phyloP scores from a whole-genome alignment of 2,797 vertebrate species.

The Chromis chromis region DNA sequence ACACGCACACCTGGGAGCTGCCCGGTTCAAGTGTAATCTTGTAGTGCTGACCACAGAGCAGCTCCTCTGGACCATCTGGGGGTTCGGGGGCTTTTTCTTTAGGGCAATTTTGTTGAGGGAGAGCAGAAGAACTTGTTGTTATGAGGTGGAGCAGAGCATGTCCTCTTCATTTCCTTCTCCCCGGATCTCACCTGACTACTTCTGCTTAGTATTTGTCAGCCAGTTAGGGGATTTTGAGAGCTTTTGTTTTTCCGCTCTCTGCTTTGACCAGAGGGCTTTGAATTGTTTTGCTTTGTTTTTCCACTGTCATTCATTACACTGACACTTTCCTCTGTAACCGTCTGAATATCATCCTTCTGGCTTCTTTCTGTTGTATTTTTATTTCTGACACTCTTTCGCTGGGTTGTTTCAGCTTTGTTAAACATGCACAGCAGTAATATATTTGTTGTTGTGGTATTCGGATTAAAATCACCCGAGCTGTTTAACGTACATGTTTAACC shows the following conservation, averaged over 20 bases:
- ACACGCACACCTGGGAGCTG: slow-evolving; percentile 41
- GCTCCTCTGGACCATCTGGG: slow-evolving; percentile 30
- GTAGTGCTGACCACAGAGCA: slow-evolving; percentile 36
- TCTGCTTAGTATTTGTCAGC: slow-evolving; percentile 6
- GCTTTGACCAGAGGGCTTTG: slow-evolving; percentile 1
- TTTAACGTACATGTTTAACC: too few relatives aligned
- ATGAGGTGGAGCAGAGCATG: slow-evolving; percentile 6
- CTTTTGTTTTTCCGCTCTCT: slow-evolving; percentile 7
- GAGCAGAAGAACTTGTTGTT: slow-evolving; percentile 6
- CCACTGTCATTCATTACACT: not conserved
- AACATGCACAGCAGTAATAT: not conserved
- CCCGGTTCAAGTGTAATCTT: slow-evolving; percentile 62
- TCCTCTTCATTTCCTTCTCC: slow-evolving; percentile 36
- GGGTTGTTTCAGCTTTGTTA: too few relatives aligned
- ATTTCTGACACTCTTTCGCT: not conserved
- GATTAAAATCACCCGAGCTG: not conserved
- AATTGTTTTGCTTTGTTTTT: not conserved
- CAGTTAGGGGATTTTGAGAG: slow-evolving; percentile 7
- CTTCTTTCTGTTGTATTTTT: not conserved
- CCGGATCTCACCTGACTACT: slow-evolving; percentile 17
- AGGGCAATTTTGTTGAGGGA: slow-evolving; percentile 36
- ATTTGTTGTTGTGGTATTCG: not conserved
- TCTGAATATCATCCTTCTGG: not conserved
- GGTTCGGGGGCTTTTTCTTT: slow-evolving; percentile 18
- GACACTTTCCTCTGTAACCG: not conserved